Evolutionary conservation across 2,797 vertebrate genomes (phyloP).

Genomic region (Labroides dimidiatus): DNA sequence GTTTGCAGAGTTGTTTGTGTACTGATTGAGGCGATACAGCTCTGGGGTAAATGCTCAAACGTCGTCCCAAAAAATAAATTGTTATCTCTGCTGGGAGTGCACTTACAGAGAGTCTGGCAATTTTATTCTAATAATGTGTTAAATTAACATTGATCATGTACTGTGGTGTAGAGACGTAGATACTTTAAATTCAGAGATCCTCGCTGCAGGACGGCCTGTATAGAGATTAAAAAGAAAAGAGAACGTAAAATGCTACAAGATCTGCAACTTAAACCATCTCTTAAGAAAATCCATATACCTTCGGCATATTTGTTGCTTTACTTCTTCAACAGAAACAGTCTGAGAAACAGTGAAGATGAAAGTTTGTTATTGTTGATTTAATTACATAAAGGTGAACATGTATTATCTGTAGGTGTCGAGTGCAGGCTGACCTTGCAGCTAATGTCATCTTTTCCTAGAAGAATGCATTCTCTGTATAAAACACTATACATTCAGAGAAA

Average conservation of each 20-base stretch:
- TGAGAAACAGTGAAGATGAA: background rate
- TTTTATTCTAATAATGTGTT: conserved; percentile 47
- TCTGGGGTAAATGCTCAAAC: conserved; percentile 58
- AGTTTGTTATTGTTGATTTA: background rate
- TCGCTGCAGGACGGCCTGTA: conserved; percentile 3
- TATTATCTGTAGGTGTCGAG: background rate
- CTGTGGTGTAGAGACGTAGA: conserved; percentile 3
- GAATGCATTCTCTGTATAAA: background rate
- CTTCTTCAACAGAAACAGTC: no score
- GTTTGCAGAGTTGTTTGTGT: conserved; percentile 67
- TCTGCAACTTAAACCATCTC: background rate
- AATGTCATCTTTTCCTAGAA: background rate
- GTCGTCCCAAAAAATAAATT: conserved; percentile 48
- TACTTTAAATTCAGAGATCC: conserved; percentile 21
- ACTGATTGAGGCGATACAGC: conserved; percentile 65
- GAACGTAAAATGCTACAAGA: background rate
- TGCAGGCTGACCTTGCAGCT: background rate
- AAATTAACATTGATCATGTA: conserved; percentile 56
- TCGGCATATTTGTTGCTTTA: no score
- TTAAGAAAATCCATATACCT: no score
- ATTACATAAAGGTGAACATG: background rate
- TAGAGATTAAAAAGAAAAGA: background rate
- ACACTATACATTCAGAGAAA: background rate
- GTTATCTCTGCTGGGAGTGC: conserved; percentile 28
- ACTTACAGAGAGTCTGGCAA: conserved; percentile 26